Percentiles rank a stretch among this genome's conserved stretches.
Conservation (phyloP, 2,888 invertebrate genomes). For the Polia nebulosa region DNA sequence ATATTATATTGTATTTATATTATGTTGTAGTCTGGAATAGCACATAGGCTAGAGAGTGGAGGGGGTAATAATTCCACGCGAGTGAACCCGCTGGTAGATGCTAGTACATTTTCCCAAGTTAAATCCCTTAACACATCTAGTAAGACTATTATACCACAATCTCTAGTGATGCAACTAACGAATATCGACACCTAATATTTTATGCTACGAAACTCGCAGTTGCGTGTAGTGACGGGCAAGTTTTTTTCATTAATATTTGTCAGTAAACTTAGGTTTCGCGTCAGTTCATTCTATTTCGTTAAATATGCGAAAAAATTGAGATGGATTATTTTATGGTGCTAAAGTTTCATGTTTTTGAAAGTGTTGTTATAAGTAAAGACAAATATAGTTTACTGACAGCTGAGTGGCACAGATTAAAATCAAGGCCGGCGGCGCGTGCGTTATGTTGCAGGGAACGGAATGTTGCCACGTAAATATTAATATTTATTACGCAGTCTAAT, state of each 20-base stretch:
- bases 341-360: conserved; percentile 26
- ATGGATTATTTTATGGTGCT: conserved; percentile 25
- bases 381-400: too few relatives aligned
- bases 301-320: conserved; percentile 62
- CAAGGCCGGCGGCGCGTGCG: too few relatives aligned
- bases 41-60: too few relatives aligned
- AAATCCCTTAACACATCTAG: conserved; percentile 40
- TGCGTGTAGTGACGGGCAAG: conserved; percentile 65
- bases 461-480: too few relatives aligned
- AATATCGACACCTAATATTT: conserved; percentile 83
- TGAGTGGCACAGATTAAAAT: too few relatives aligned
- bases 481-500: too few relatives aligned
- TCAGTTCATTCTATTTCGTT: conserved; percentile 41
- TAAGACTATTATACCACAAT: conserved; percentile 1
- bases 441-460: too few relatives aligned
- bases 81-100: too few relatives aligned
- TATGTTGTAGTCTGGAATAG: too few relatives aligned
- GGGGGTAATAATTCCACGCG: too few relatives aligned
- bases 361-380: conserved; percentile 14
- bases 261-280: conserved; percentile 49
- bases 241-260: conserved; percentile 78
- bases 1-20: too few relatives aligned
- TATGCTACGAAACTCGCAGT: conserved; percentile 72
- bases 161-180: conserved; percentile 81
- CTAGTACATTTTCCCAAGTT: too few relatives aligned